phyloP scores from a whole-genome alignment of 2,113 vertebrate species.

The Petrocephalus zakoni region DNA sequence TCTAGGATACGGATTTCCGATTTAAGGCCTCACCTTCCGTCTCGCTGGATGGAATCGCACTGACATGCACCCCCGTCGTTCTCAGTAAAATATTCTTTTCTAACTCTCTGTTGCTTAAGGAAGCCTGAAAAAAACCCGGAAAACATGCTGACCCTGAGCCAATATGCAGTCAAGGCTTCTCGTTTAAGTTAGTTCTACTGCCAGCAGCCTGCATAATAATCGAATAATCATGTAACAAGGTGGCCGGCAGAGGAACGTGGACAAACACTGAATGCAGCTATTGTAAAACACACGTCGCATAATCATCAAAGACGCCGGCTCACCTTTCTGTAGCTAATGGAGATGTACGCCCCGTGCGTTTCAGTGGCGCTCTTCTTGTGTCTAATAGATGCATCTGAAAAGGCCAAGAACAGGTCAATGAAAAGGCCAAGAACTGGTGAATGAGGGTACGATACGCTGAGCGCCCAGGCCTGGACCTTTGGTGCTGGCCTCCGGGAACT shows the following conservation, averaged over 20 bases:
- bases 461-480: constrained; percentile 22
- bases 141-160: background rate
- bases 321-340: constrained; percentile 71
- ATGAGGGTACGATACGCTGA: background rate
- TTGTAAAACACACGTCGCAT: background rate
- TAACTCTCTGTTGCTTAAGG: constrained; percentile 61
- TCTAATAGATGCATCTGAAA: constrained; percentile 39
- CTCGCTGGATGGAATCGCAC: constrained; percentile 53
- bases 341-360: constrained; percentile 59
- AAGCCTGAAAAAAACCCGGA: constrained; percentile 41
- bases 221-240: background rate
- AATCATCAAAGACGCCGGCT: background rate
- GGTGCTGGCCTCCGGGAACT: constrained; percentile 58
- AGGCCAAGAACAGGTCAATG: constrained; percentile 1
- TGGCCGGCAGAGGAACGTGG: background rate
- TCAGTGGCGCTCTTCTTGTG: constrained; percentile 53
- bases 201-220: background rate
- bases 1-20: background rate
- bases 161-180: background rate
- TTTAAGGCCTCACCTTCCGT: constrained; percentile 54
- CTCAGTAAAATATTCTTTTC: constrained; percentile 51
- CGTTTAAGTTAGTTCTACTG: background rate
- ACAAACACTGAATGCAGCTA: background rate
- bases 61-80: constrained; percentile 62
- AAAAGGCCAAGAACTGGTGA: background rate